These are phyloP conservation scores for Sebastes baramenuke DNA, from an alignment of 2,797 vertebrate genomes.

Conservation along the genomic window DNA sequence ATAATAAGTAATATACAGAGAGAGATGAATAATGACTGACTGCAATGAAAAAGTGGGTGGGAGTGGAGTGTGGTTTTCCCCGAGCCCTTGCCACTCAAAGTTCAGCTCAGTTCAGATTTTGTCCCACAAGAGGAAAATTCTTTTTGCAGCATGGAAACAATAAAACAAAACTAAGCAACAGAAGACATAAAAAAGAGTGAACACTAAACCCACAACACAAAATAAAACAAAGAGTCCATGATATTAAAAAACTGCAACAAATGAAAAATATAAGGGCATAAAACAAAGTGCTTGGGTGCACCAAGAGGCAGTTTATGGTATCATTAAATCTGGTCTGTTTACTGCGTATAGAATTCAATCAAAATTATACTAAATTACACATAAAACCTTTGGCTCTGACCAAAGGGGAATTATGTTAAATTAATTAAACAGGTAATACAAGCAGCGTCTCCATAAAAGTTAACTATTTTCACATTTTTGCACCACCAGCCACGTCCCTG, in stretches of 20 bases:
- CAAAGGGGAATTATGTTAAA: neutral
- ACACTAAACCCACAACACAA: neutral
- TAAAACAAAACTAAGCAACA: conserved; percentile 16
- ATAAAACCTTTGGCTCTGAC: neutral
- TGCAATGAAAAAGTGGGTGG: neutral
- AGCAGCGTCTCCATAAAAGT: neutral
- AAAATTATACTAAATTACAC: neutral
- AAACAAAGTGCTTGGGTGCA: neutral
- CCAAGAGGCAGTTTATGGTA: neutral
- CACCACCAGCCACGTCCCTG: neutral
- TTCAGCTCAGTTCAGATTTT: conserved; percentile 13
- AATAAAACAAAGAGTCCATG: neutral
- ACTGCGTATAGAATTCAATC: neutral
- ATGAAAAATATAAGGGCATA: neutral
- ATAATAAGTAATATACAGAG: conserved; percentile 1
- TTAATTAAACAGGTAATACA: neutral
- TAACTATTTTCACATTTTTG: neutral
- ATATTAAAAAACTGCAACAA: neutral
- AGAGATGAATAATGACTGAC: conserved; percentile 8
- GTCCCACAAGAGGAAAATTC: conserved; percentile 5
- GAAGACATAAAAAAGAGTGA: neutral
- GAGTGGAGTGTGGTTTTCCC: conserved; percentile 4
- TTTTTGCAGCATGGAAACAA: conserved; percentile 12
- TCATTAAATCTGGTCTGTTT: neutral
- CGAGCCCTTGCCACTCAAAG: conserved; percentile 1